Evolutionary conservation across 2,888 invertebrate species (phyloP).

Genomic region (Cyclophora punctaria): DNA sequence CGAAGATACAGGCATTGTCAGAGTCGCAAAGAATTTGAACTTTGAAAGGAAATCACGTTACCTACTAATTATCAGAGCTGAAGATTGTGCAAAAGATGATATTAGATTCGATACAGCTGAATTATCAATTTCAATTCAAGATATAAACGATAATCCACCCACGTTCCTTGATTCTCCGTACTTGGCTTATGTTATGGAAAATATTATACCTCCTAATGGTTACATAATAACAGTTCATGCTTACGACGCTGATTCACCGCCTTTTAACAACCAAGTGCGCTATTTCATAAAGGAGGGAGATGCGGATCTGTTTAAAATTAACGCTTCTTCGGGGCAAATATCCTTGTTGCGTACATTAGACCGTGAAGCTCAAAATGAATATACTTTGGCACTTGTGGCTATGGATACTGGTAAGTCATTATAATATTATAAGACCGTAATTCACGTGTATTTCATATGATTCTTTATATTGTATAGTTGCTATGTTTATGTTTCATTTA

Average conservation of each 20-base stretch:
- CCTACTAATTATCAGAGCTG: slow-evolving; percentile 87
- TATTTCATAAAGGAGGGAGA: slow-evolving; percentile 96
- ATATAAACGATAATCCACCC: slow-evolving; percentile 96
- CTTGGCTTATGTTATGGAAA: slow-evolving; percentile 94
- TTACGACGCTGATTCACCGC: slow-evolving; percentile 92
- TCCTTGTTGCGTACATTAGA: slow-evolving; percentile 88
- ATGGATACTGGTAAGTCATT: slow-evolving; percentile 90
- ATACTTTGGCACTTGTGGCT: slow-evolving; percentile 89
- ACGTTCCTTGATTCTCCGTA: slow-evolving; percentile 96
- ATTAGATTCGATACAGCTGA: slow-evolving; percentile 84
- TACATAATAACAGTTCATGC: slow-evolving; percentile 90
- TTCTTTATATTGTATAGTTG: no score
- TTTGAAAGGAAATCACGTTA: slow-evolving; percentile 93
- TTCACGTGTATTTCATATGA: no score
- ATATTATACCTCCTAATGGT: slow-evolving; percentile 85
- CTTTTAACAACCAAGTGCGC: slow-evolving; percentile 91
- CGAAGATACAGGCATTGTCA: slow-evolving; percentile 92
- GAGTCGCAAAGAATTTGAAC: slow-evolving; percentile 94
- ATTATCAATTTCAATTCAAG: slow-evolving; percentile 88
- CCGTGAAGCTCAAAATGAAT: slow-evolving; percentile 88
- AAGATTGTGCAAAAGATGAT: slow-evolving; percentile 88
- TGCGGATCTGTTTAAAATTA: slow-evolving; percentile 91
- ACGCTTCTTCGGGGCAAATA: slow-evolving; percentile 93
- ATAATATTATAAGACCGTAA: background rate
- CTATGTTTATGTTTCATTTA: background rate